A percentile compares a stretch with the other conserved stretches of the same genome.
phyloP scores from a whole-genome alignment of 1,140 invertebrate species.

The Drosophila suzukii region DNA sequence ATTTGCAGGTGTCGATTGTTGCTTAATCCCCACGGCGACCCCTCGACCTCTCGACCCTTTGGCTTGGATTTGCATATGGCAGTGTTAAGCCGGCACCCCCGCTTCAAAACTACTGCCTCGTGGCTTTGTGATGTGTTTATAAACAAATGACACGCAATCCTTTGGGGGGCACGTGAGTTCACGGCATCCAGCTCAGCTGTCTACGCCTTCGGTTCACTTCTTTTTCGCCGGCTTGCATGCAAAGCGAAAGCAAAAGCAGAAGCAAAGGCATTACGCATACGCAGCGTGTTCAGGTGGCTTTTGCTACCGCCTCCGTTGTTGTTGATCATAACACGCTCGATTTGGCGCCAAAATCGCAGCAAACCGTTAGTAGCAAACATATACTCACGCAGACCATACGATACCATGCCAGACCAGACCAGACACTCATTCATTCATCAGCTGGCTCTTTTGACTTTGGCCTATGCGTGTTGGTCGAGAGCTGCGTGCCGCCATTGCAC shows the following conservation, averaged over 20 bases:
- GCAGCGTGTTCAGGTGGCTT: slow-evolving; percentile 57
- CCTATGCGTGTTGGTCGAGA: slow-evolving; percentile 67
- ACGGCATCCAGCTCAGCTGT: slow-evolving; percentile 46
- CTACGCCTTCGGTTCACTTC: slow-evolving; percentile 25
- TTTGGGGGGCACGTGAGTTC: slow-evolving; percentile 56
- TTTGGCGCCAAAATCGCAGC: slow-evolving; percentile 77
- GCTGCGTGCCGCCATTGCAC: slow-evolving; percentile 68
- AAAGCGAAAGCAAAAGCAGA: slow-evolving; percentile 3
- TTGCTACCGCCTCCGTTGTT: slow-evolving; percentile 8
- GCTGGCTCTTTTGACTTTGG: slow-evolving; percentile 42
- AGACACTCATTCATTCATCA: slow-evolving; percentile 70
- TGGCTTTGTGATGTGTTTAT: slow-evolving; percentile 66
- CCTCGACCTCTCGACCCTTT: background rate
- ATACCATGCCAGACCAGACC: background rate
- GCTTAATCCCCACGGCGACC: slow-evolving; percentile 25
- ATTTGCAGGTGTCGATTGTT: slow-evolving; percentile 45
- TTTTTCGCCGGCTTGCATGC: slow-evolving; percentile 45
- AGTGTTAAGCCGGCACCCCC: slow-evolving; percentile 2
- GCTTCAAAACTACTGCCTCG: slow-evolving; percentile 1
- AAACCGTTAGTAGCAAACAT: slow-evolving; percentile 35
- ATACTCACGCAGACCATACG: slow-evolving; percentile 20
- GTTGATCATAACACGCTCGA: slow-evolving; percentile 73
- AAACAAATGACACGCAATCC: slow-evolving; percentile 81
- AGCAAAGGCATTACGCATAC: slow-evolving; percentile 65
- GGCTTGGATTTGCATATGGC: slow-evolving; percentile 13